Evolutionary conservation across 2,113 vertebrate genomes (phyloP).

Genomic region (Chlorocebus sabaeus): DNA sequence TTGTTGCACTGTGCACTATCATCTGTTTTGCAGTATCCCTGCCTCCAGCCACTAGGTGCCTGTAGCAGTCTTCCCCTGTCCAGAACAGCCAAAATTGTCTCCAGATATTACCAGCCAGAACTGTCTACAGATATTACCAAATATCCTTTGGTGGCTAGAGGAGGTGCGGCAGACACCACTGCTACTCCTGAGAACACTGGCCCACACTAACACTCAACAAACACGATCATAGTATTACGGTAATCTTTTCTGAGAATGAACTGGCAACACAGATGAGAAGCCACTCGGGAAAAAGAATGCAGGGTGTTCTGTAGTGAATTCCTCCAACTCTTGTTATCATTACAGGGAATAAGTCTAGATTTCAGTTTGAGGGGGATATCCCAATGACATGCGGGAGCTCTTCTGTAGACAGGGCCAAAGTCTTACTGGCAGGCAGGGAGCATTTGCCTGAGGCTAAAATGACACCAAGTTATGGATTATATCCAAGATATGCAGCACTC

Average conservation of each 20-base stretch:
- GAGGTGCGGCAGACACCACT: not conserved
- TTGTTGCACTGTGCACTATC: rapidly evolving
- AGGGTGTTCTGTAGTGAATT: not conserved
- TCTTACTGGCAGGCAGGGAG: not conserved
- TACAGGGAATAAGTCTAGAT: not conserved
- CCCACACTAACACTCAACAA: not conserved
- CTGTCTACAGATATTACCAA: not conserved
- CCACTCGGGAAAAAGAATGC: not conserved
- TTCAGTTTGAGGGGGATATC: not conserved
- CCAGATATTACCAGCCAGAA: not conserved
- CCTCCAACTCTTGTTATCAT: not conserved
- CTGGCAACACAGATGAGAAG: not conserved
- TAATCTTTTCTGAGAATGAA: not conserved
- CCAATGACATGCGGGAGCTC: not conserved
- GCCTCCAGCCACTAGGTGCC: not conserved
- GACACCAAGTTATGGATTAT: not conserved
- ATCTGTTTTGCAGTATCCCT: not conserved
- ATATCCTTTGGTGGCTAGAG: not conserved
- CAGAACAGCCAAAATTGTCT: not conserved
- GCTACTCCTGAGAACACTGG: not conserved
- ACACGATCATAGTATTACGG: not conserved
- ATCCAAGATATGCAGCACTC: not conserved
- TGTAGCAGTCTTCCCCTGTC: not conserved
- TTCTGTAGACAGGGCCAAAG: not conserved
- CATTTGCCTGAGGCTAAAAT: not conserved